These are phyloP conservation scores for Choristoneura fumiferana DNA, from an alignment of 1,140 invertebrate genomes.

Conservation along the genomic window DNA sequence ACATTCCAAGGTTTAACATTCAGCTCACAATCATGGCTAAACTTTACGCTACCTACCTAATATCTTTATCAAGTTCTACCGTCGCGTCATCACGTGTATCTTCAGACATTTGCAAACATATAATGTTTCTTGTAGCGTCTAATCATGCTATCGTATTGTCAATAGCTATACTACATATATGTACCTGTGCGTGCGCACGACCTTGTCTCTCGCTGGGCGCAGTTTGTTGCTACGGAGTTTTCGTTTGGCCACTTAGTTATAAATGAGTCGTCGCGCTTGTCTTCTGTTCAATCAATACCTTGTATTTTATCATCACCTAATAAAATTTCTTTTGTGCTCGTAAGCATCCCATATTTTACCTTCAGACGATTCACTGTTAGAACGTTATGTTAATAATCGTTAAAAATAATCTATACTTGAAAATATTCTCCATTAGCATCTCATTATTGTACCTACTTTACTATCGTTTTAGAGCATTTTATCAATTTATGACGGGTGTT, in stretches of 20 bases:
- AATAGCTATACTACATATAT: no score
- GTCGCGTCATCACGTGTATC: no score
- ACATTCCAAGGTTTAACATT: no score
- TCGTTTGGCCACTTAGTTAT: conserved; percentile 4
- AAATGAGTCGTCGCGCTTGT: not conserved
- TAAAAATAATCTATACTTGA: not conserved
- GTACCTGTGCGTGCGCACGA: not conserved
- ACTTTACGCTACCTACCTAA: no score
- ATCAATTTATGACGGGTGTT: conserved; percentile 4
- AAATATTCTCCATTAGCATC: conserved; percentile 1
- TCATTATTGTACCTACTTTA: not conserved
- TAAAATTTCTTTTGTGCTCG: not conserved
- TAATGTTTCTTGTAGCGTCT: no score
- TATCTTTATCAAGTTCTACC: no score
- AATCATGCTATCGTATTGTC: no score
- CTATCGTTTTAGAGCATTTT: conserved; percentile 1
- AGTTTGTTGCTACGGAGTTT: conserved; percentile 2
- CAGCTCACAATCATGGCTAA: no score
- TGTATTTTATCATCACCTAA: not conserved
- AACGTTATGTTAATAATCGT: conserved; percentile 2
- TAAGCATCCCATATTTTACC: no score
- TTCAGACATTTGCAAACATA: no score
- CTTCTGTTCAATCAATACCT: not conserved
- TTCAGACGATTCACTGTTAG: not conserved
- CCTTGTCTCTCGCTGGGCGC: conserved; percentile 10